These are phyloP conservation scores for Spatula versicolor DNA, from an alignment of 2,797 vertebrate species.

Conservation along the genomic window DNA sequence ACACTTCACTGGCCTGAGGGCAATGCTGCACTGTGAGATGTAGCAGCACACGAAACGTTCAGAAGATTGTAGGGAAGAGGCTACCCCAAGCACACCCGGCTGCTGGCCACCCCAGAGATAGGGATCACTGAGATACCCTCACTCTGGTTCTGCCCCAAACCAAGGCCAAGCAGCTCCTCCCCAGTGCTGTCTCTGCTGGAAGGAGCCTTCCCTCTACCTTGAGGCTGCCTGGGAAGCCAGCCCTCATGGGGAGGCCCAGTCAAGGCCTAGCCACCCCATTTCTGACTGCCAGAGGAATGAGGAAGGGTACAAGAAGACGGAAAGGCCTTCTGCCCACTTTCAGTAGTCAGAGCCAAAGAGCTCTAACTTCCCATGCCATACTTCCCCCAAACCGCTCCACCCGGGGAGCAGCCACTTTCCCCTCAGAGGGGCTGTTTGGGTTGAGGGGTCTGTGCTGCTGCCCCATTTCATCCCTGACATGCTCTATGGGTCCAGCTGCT, in stretches of 20 bases:
- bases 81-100: fast-evolving
- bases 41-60: fast-evolving
- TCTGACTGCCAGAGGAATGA: fast-evolving
- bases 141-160: neutral
- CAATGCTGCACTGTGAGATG: fast-evolving
- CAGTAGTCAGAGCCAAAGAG: fast-evolving
- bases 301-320: neutral
- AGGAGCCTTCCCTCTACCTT: fast-evolving
- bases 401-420: neutral
- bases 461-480: fast-evolving
- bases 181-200: neutral
- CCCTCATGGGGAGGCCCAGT: neutral
- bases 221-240: fast-evolving
- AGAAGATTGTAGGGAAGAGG: neutral
- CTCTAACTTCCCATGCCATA: fast-evolving
- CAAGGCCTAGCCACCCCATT: fast-evolving
- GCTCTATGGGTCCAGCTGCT: fast-evolving
- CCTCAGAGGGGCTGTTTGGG: neutral
- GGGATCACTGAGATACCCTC: fast-evolving
- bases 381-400: neutral
- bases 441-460: fast-evolving
- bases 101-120: no score
- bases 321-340: fast-evolving
- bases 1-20: neutral
- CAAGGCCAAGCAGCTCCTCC: neutral